phyloP scores from a whole-genome alignment of 2,797 vertebrate genomes.

The Glyptemys insculpta region DNA sequence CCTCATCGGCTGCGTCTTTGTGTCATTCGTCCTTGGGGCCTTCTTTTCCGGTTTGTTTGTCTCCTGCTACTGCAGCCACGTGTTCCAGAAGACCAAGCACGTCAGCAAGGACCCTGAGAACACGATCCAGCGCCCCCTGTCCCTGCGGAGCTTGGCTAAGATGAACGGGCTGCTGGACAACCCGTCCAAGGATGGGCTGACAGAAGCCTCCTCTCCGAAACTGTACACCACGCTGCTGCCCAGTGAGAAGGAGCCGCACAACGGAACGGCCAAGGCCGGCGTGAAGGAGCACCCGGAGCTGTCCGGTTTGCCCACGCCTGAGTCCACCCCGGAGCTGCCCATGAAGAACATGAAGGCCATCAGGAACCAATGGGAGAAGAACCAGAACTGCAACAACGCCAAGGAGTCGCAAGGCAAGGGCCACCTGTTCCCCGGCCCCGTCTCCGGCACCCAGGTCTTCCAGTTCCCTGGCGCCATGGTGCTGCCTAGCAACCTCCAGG shows the following conservation, averaged over 20 bases:
- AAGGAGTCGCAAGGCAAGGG: conserved; percentile 83
- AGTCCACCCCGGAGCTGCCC: conserved; percentile 92
- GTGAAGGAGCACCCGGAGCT: conserved; percentile 85
- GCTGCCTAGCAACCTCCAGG: conserved; percentile 66
- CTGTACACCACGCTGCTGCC: conserved; percentile 89
- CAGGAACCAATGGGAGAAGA: conserved; percentile 92
- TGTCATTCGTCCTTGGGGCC: conserved; percentile 91
- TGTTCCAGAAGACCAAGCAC: conserved; percentile 85
- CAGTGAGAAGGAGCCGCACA: conserved; percentile 82
- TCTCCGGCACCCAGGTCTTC: conserved; percentile 84
- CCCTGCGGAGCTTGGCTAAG: conserved; percentile 91
- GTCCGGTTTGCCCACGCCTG: conserved; percentile 91
- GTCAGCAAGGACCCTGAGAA: conserved; percentile 88
- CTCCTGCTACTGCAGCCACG: conserved; percentile 92
- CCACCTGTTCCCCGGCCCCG: conserved; percentile 77
- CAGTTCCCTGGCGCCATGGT: conserved; percentile 82
- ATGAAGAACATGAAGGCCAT: conserved; percentile 91
- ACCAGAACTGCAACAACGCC: conserved; percentile 94
- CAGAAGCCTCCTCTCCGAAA: conserved; percentile 83
- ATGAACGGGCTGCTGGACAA: conserved; percentile 89
- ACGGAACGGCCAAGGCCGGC: conserved; percentile 47
- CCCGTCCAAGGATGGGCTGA: conserved; percentile 85
- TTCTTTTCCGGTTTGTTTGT: conserved; percentile 92
- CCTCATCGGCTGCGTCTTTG: conserved; percentile 91
- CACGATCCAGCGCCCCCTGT: conserved; percentile 89